Evolutionary conservation across 2,888 invertebrate species (phyloP), one percentile per base, ranked within the genome.

Genomic region (Melipona beecheii): DNA sequence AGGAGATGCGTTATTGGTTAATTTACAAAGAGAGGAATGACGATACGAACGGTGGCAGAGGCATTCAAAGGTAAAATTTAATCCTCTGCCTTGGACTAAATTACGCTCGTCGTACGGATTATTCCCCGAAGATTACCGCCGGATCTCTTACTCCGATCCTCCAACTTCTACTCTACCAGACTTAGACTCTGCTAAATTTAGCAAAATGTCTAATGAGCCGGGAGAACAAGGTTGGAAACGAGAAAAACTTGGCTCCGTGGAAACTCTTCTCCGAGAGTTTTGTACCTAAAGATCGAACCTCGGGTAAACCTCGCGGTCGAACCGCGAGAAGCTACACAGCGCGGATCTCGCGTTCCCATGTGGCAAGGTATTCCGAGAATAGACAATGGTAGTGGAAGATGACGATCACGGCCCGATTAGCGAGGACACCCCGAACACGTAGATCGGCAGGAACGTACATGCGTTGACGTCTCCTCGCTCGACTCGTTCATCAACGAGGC

Each of bases 371-470:
- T 76, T 70, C 85, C 66, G 24, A 68, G 78, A 85, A 87, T 43
- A 80, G 73, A 65, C 74, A 69, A 54, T 71, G 68, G 79, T 27
- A 31, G 72, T 19, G 64, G 60, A 81, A 81, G 87, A 89, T 86
- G 87, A 85, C 80, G 89, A 89, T 89, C 86, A 75, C 73, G 81
- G 84, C 78, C 83, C 87, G 89, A 89, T 89, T 89, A 89, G 89
- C 86, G 68, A 72, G 72, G 87, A 89, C 89, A 89, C 89, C 83
- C 86, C 70, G 82, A 81, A 86, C 78, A 83, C 78, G 87, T 73
- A 69, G 71, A 78, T 84, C 78, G 80, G 75, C 74, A 72, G 75
- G 72, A 60, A 50, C 73, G 78, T 78, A 82, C 80, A 84, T 78
- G 76, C 79, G 81, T 86, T 68, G 76, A 87, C 73, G 76, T 82